These are phyloP conservation scores for Rhagologus leucostigma DNA, from an alignment of 2,113 vertebrate genomes.

Conservation along the genomic window DNA sequence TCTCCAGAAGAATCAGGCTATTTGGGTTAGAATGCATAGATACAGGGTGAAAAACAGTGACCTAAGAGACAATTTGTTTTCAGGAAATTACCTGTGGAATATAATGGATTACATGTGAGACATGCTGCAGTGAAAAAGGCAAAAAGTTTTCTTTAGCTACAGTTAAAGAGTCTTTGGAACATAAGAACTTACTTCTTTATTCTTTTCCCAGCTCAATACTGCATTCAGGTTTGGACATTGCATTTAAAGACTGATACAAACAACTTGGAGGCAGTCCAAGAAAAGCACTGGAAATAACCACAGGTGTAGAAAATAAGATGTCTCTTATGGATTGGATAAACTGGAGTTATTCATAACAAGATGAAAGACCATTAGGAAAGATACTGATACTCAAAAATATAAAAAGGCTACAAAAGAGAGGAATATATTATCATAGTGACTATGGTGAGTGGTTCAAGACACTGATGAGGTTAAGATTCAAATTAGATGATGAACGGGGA, in stretches of 20 bases:
- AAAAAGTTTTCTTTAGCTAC: background rate
- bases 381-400: background rate
- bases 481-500: background rate
- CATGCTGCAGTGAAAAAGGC: background rate
- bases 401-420: background rate
- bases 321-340: background rate
- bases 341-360: background rate
- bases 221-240: background rate
- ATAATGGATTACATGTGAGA: background rate
- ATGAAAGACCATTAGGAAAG: background rate
- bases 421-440: background rate
- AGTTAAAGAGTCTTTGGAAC: background rate
- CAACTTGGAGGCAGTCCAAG: background rate
- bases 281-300: background rate
- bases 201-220: background rate
- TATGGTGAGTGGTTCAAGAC: background rate
- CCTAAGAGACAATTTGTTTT: background rate
- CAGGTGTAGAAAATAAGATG: background rate
- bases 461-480: background rate
- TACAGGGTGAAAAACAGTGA: background rate
- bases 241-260: background rate
- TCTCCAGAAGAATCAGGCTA: background rate
- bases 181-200: background rate
- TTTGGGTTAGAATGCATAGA: background rate
- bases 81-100: background rate